Evolutionary conservation across 2,888 invertebrate species (phyloP), one percentile per base, ranked within the genome.

Genomic region (Lottia gigantea): DNA sequence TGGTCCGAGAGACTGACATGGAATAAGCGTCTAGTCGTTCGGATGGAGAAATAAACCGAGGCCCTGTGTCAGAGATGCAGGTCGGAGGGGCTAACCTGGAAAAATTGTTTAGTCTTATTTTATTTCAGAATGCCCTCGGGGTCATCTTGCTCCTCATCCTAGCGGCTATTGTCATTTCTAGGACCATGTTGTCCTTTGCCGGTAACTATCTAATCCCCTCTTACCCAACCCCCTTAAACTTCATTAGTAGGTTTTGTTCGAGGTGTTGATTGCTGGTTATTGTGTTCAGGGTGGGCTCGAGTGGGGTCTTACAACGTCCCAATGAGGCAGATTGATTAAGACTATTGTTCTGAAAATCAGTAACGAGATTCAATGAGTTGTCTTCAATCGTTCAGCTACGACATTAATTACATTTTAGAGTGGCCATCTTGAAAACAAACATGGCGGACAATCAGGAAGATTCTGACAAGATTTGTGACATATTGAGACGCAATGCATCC

Each of bases 261-360:
- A 55, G 55, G 55, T 23, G 55, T 55, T 55, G 55, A 55, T 55
- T 55, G 23, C 55, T 55, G 19, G 55, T 55, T 55, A 23, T 23
- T 55, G 19, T 23, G 19, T 23, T 19, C 55, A 55, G 19, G 55
- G 55, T 23, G 19, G 23, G 11, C 19, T 55, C 19, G 23, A 55
- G 55, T 23, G 55, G 55, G 23, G 23, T 19, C 23, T 55, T 55
- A 23, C 11, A 19, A 55, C 19, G 55, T 55, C 23, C 55, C 55
- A 23, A 55, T 19, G 55, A 55, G 19, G 19, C 19, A 55, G 23
- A 23, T 23, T 55, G 55, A 55, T 55, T 55, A 55, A 55, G 19
- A 11, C 55, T 55, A 55, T 55, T 55, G 19, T 23, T 55, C 19
- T 11, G 19, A 8, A 55, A 55, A 55, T 55, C 19, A 55, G 55